Base-by-base conservation (phyloP, 2,888 invertebrate genomes). In the Teleiodes luculella region DNA sequence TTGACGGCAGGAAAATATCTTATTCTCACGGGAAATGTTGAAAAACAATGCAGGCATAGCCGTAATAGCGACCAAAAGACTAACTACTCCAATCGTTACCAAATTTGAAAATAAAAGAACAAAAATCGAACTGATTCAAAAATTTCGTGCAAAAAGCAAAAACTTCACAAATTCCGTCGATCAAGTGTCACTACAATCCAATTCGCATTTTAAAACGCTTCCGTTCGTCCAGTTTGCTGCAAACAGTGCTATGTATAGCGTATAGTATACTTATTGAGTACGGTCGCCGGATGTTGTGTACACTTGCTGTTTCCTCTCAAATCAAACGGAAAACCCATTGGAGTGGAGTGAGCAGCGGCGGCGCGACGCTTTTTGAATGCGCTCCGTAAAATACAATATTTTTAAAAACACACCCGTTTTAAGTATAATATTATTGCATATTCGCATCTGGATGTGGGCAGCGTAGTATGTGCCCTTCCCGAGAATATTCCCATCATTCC, bases 261-360 rank as follows among this genome's bases (percentile, higher is more conserved):
- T 24, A 24, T 24, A 24, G 24, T 24, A 24, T 24, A 24, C 24
- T 24, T 24, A 24, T 24, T 24, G 24, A 10, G 33, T 8, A 5
- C 10, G n/a, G 33, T 33, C 14, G 39, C 3, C 39, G 18, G 39
- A 33, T 39, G 39, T 14, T 14, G 39, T 39, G 16, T 39, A 39
- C 39, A 14, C 39, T 33, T 14, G 16, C 30, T 46, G 46, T 31
- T 46, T n/a, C 28, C 30, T 13, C 46, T 11, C 46, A 30, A 46
- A 46, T 63, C 61, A 63, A 60, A 62, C 53, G 65, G 65, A 64
- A 67, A 67, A 59, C 57, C 59, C 65, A 59, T 59, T 63, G 54
- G 59, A 65, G 55, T 49, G 54, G 16, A 53, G 56, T 55, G 58
- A 57, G 56, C 57, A 56, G 35, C n/a, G 24, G 24, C 24, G 10